Evolutionary conservation across 2,888 invertebrate species (phyloP), one percentile per base, ranked within the genome.

Genomic region (Drosophila eohydei): DNA sequence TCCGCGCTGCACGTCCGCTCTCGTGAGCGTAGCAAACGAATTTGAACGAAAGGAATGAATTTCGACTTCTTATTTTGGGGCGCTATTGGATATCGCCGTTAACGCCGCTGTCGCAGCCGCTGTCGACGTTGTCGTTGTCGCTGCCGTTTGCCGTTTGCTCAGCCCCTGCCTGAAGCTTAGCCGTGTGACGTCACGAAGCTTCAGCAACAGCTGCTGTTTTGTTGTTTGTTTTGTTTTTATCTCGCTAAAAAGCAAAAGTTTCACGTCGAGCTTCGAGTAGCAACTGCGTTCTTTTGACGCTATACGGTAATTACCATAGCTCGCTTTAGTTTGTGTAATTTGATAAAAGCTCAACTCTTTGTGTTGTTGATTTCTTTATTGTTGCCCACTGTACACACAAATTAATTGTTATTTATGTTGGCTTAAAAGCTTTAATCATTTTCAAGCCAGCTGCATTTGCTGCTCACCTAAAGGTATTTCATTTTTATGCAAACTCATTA

Each of bases 1-100:
- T 82, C 80, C 91, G 91, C 89, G 83, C 77, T 82, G 78, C 88
- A 92, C 92, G 91, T 92, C 92, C 90, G 91, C 92, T 92, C 91
- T 80, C 91, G 85, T 88, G 91, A 92, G 92, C 91, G 82, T 78
- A 91, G 80, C 80, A 84, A 91, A 92, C 91, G 90, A 89, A 88
- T 87, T 87, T 87, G 86, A 87, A 87, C 90, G 83, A 79, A 90
- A 88, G 86, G 81, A 89, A 88, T 83, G 87, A 90, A 85, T 75
- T 81, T 78, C 89, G 90, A 90, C 90, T 90, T 88, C 91, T 88
- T 90, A 91, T 88, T 88, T 88, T 81, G 88, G 90, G 89, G 85
- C 90, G 89, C 89, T 88, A 85, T 89, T 90, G 85, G 89, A 75
- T 86, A 75, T 64, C 57, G 81, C 67, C 28, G 81, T 28, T 64